These are phyloP conservation scores for Brassicogethes aeneus DNA, from an alignment of 2,888 invertebrate species.

Conservation along the genomic window DNA sequence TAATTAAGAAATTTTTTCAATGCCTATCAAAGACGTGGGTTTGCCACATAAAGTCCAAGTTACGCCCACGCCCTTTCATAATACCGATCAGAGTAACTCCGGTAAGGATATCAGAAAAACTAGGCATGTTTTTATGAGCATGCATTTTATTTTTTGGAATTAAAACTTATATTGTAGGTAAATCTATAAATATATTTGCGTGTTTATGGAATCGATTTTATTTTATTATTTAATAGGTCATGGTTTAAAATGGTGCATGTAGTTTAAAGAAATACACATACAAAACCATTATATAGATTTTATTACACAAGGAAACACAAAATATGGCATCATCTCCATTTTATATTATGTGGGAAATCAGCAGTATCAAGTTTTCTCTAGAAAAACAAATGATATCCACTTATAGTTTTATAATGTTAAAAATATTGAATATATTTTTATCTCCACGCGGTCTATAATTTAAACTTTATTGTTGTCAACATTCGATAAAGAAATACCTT, in stretches of 20 bases:
- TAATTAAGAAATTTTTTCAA: background rate
- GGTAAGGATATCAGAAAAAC: constrained; percentile 1
- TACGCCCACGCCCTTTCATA: constrained; percentile 59
- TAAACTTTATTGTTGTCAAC: too few species aligned
- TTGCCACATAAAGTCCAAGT: constrained; percentile 52
- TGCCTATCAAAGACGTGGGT: constrained; percentile 47
- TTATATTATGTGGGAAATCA: too few species aligned
- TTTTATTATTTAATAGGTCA: constrained; percentile 8
- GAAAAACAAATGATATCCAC: too few species aligned
- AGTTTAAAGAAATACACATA: too few species aligned
- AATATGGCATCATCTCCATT: too few species aligned
- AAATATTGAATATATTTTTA: too few species aligned
- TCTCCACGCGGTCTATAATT: too few species aligned
- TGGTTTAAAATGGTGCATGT: constrained; percentile 8
- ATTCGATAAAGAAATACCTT: too few species aligned
- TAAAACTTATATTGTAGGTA: background rate
- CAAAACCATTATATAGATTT: too few species aligned
- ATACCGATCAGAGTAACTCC: constrained; percentile 34
- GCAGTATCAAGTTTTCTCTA: too few species aligned
- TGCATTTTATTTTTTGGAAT: background rate
- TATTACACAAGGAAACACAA: too few species aligned
- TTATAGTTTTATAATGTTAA: too few species aligned
- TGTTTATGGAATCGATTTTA: background rate
- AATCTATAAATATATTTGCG: background rate
- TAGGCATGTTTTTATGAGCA: background rate